Conservation (phyloP, 2,797 vertebrate species). For the Tamandua tetradactyla region DNA sequence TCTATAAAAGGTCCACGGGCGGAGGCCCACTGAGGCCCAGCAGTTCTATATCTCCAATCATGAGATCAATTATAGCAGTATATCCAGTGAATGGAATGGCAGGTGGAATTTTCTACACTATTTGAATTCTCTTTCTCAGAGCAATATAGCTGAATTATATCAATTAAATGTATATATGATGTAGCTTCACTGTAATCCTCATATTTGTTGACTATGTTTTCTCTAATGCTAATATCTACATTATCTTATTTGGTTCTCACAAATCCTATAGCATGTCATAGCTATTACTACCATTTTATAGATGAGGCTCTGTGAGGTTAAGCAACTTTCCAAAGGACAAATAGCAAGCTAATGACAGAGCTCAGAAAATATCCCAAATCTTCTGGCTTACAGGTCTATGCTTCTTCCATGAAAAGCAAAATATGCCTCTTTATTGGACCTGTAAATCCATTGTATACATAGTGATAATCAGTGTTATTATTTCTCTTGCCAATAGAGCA, state of each 20-base stretch:
- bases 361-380: fast-evolving
- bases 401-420: not conserved
- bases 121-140: not conserved
- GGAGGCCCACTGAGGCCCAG: not conserved
- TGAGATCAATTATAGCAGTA: fast-evolving
- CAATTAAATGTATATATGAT: not conserved
- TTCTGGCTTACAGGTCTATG: fast-evolving
- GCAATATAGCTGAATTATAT: not conserved
- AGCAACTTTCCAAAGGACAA: not conserved
- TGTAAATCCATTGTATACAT: fast-evolving
- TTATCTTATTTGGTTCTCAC: not conserved
- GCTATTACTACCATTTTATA: not conserved
- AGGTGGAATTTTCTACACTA: not conserved
- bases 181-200: not conserved
- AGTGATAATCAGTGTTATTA: fast-evolving
- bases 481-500: not conserved
- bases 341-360: not conserved
- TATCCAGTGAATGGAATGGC: not conserved
- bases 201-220: not conserved
- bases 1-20: fast-evolving
- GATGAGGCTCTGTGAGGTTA: not conserved
- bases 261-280: not conserved
- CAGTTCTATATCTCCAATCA: not conserved
- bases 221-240: not conserved
- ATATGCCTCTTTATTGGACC: fast-evolving